Evolutionary conservation across 2,888 invertebrate genomes (phyloP).

Genomic region (Heliconius charithonia): DNA sequence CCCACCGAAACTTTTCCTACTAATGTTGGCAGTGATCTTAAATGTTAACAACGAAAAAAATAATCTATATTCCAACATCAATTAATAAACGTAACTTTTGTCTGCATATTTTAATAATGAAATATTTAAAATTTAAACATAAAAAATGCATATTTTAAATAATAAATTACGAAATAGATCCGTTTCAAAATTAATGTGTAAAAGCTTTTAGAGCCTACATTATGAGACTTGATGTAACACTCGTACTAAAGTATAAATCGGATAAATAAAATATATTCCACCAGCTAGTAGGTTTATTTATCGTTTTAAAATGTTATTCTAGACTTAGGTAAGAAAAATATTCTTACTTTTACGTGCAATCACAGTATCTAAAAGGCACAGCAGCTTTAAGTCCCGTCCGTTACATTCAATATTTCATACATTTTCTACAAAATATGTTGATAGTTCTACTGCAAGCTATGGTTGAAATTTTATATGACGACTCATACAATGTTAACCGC

Average conservation of each 20-base stretch:
- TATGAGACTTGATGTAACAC: not conserved
- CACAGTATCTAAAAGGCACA: too few species aligned
- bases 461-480: not conserved
- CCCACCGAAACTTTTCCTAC: not conserved
- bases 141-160: not conserved
- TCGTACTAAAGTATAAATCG: not conserved
- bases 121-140: constrained; percentile 13
- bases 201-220: constrained; percentile 11
- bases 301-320: not conserved
- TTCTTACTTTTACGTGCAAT: not conserved
- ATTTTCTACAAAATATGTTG: too few species aligned
- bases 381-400: too few species aligned
- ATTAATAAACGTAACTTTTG: constrained; percentile 7
- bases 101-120: constrained; percentile 10
- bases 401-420: too few species aligned
- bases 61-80: not conserved
- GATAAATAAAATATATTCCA: constrained; percentile 6
- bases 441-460: not conserved
- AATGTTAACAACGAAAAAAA: not conserved
- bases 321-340: not conserved
- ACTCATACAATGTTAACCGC: too few species aligned
- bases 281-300: not conserved
- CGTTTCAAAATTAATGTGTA: constrained; percentile 6
- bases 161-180: not conserved
- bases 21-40: not conserved